Evolutionary conservation across 2,888 invertebrate species (phyloP).

Genomic region (Tuberolachnus salignus): DNA sequence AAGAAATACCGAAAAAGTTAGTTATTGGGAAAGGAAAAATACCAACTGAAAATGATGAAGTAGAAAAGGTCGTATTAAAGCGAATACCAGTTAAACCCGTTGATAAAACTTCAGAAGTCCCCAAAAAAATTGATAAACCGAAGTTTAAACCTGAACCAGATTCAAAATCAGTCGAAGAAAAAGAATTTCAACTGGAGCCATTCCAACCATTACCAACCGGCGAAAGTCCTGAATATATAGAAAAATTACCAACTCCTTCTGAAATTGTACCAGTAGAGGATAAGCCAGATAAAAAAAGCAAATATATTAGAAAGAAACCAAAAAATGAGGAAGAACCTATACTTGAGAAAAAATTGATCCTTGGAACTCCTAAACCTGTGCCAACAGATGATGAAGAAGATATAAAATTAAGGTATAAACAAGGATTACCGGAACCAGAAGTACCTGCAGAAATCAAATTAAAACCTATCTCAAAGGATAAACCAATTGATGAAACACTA

Average conservation of each 20-base stretch:
- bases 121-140: slow-evolving; percentile 58
- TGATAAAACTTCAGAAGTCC: slow-evolving; percentile 60
- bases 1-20: slow-evolving; percentile 63
- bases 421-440: slow-evolving; percentile 63
- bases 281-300: slow-evolving; percentile 58
- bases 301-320: slow-evolving; percentile 59
- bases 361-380: slow-evolving; percentile 59
- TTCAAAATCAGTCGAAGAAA: slow-evolving; percentile 58
- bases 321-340: slow-evolving; percentile 58
- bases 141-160: slow-evolving; percentile 60
- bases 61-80: slow-evolving; percentile 65
- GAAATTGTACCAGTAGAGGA: not conserved
- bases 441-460: slow-evolving; percentile 62
- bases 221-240: slow-evolving; percentile 57
- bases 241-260: slow-evolving; percentile 56
- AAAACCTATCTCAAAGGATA: slow-evolving; percentile 61
- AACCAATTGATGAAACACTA: slow-evolving; percentile 61
- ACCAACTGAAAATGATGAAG: slow-evolving; percentile 60
- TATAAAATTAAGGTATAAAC: slow-evolving; percentile 62
- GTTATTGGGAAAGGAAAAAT: slow-evolving; percentile 66
- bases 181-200: slow-evolving; percentile 60
- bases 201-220: slow-evolving; percentile 59
- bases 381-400: slow-evolving; percentile 61
- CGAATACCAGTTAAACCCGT: slow-evolving; percentile 61
- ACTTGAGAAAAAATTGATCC: slow-evolving; percentile 59